Evolutionary conservation across 2,888 invertebrate genomes (phyloP).

Genomic region (Coenonympha arcania): DNA sequence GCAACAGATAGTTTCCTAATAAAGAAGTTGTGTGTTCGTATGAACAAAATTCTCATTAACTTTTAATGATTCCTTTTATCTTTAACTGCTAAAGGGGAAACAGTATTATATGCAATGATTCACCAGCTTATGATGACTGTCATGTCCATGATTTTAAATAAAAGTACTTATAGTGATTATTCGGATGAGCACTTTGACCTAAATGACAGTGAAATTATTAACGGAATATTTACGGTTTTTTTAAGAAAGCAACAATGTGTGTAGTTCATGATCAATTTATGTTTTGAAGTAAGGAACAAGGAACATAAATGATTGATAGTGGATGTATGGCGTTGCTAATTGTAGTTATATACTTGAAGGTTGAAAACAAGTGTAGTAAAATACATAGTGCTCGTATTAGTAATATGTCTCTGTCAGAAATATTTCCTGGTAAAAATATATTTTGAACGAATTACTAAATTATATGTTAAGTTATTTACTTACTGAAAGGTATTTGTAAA

Average conservation of each 20-base stretch:
- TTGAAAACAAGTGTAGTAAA: neutral
- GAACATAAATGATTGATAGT: neutral
- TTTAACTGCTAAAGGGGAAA: neutral
- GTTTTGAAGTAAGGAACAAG: neutral
- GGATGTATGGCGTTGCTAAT: neutral
- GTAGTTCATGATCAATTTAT: neutral
- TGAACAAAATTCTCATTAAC: neutral
- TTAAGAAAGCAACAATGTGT: neutral
- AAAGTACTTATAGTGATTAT: neutral
- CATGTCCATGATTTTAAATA: neutral
- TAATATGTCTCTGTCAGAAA: neutral
- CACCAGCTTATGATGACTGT: neutral
- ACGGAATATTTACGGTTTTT: neutral
- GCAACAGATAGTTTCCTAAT: neutral
- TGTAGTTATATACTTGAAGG: neutral
- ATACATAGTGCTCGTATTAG: too few species aligned
- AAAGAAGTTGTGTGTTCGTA: neutral
- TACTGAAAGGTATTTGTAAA: neutral
- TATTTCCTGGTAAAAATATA: neutral
- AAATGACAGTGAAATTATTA: neutral
- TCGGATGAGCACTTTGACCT: neutral
- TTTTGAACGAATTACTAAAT: too few species aligned
- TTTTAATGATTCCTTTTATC: neutral
- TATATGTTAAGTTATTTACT: too few species aligned
- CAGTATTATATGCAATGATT: slow-evolving; percentile 1